Evolutionary conservation across 2,113 vertebrate genomes (phyloP).

Genomic region (Amblyopsis rosae): DNA sequence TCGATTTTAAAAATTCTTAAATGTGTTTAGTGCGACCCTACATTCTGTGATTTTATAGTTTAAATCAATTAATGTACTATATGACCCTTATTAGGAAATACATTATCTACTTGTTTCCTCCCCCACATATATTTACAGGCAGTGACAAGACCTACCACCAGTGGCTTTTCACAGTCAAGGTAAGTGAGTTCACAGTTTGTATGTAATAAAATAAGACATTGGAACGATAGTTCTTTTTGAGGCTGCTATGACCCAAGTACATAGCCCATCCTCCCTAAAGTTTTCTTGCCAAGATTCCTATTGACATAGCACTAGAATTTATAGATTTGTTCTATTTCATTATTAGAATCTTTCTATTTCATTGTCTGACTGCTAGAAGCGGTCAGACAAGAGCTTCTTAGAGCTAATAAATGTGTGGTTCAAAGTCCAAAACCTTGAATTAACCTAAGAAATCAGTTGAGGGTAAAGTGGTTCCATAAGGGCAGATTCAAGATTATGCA

Average conservation of each 20-base stretch:
- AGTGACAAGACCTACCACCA: conserved; percentile 95
- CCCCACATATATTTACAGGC: conserved; percentile 67
- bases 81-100: conserved; percentile 32
- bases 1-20: neutral
- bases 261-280: too few species aligned
- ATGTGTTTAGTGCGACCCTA: neutral
- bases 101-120: conserved; percentile 8
- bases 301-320: neutral
- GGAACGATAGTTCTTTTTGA: too few species aligned
- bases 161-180: conserved; percentile 97
- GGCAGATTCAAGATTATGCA: too few species aligned
- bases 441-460: too few species aligned
- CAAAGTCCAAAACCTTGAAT: too few species aligned
- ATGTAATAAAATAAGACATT: too few species aligned
- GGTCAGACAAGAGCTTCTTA: too few species aligned
- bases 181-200: conserved; percentile 63
- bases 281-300: neutral
- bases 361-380: neutral
- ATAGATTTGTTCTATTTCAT: neutral
- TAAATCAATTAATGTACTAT: neutral
- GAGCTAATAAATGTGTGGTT: too few species aligned
- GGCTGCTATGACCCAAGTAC: too few species aligned
- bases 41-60: too few species aligned
- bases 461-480: too few species aligned
- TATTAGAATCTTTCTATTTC: neutral